Evolutionary conservation across 2,888 invertebrate species (phyloP).

Genomic region (Clivina fossor): DNA sequence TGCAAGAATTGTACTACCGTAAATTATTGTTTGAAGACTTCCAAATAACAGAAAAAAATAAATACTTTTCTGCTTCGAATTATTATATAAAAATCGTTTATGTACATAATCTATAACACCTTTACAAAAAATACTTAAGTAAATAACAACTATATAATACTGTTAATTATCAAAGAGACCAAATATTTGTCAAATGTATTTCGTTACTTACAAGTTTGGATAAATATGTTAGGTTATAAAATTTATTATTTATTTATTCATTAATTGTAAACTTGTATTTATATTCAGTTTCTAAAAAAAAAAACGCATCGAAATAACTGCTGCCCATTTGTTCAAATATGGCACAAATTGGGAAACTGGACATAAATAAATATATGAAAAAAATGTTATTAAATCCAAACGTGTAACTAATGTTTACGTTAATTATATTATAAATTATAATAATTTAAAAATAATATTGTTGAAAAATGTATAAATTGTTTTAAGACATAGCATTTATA

Average conservation of each 20-base stretch:
- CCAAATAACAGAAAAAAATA: conserved; percentile 19
- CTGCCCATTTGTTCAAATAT: too few species aligned
- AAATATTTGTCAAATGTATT: conserved; percentile 30
- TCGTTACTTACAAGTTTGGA: conserved; percentile 19
- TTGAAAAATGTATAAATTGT: conserved; percentile 28
- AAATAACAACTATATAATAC: conserved; percentile 28
- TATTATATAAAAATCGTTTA: conserved; percentile 24
- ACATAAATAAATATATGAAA: too few species aligned
- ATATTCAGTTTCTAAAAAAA: not conserved
- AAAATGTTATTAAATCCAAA: conserved; percentile 17
- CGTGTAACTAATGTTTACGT: conserved; percentile 21
- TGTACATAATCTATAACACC: conserved; percentile 29
- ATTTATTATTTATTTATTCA: not conserved
- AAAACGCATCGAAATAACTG: too few species aligned
- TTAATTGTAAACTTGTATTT: conserved; percentile 8
- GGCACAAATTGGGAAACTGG: too few species aligned
- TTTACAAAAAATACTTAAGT: conserved; percentile 25
- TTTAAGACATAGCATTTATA: conserved; percentile 29
- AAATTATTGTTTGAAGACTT: conserved; percentile 15
- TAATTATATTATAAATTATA: conserved; percentile 23
- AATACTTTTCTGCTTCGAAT: conserved; percentile 25
- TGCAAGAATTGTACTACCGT: not conserved
- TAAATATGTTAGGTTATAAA: not conserved
- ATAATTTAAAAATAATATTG: conserved; percentile 26
- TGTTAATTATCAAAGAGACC: conserved; percentile 28